phyloP scores from a whole-genome alignment of 2,888 invertebrate genomes.

The Anthrax anthrax region DNA sequence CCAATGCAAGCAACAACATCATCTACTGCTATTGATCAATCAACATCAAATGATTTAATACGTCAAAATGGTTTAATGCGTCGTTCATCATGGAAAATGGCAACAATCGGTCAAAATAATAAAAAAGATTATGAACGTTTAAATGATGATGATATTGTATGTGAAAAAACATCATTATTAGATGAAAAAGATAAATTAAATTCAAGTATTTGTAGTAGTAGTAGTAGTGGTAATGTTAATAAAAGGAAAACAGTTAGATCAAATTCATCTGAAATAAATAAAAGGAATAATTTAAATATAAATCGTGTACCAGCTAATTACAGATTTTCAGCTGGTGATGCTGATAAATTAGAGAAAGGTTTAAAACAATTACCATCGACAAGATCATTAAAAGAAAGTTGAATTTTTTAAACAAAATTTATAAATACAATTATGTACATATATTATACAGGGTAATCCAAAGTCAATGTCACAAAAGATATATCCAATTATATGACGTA shows the following conservation, averaged over 20 bases:
- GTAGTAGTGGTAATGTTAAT: conserved; percentile 18
- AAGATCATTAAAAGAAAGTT: conserved; percentile 45
- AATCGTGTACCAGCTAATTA: conserved; percentile 34
- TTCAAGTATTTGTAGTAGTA: conserved; percentile 10
- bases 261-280: conserved; percentile 9
- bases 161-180: conserved; percentile 8
- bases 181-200: conserved; percentile 7
- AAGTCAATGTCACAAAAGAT: too few species aligned
- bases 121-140: conserved; percentile 25
- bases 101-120: too few species aligned
- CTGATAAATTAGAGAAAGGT: conserved; percentile 45
- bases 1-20: conserved; percentile 5
- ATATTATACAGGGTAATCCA: too few species aligned
- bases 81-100: conserved; percentile 25
- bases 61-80: conserved; percentile 17
- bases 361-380: conserved; percentile 45
- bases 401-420: conserved; percentile 19
- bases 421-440: too few species aligned
- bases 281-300: conserved; percentile 9
- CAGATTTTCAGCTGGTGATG: conserved; percentile 55
- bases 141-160: conserved; percentile 17
- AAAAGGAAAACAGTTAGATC: conserved; percentile 16
- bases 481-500: too few species aligned
- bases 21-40: conserved; percentile 1
- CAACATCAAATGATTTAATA: neutral